Evolutionary conservation across 2,888 invertebrate genomes (phyloP), one percentile per base, ranked within the genome.

Genomic region (Philonicus albiceps): DNA sequence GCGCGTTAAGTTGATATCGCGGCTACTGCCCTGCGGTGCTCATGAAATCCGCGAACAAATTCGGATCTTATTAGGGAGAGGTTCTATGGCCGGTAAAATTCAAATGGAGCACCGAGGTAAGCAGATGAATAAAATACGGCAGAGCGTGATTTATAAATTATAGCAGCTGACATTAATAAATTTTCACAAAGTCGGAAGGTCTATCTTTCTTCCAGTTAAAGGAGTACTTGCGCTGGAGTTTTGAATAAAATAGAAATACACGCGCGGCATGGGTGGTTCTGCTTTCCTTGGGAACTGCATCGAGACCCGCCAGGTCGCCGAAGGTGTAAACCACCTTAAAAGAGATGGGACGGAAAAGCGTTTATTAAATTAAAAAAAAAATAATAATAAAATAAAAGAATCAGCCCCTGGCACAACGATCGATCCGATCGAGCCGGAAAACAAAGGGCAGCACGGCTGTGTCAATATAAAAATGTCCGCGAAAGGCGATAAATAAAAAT

Each of bases 81-180:
- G 74, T 74, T 74, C 74, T 74, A 37, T 31, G 31, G 22, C 27
- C 74, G 27, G 7, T n/a, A 8, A 37, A 34, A 73, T 73, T 5
- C 30, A 73, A 73, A 73, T 73, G 49, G 73, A 73, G 73, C 30
- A 73, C 73, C 73, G 31, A 73, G n/a, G 74, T 37, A 74, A 74
- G 74, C 34, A 74, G 74, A 74, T 74, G 74, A 74, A 74, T 74
- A 34, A 74, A 74, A 74, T 74, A 37, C 74, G 34, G 74, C 74
- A 64, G 74, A 74, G 31, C 74, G 74, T 74, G 74, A 31, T 74
- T 74, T 74, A 74, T 74, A 74, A 74, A 74, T 74, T 74, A 74
- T 37, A 30, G 34, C 27, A 34, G 31, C 37, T 74, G 74, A 74
- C 74, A 34, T 74, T 74, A 74, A 74, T 74, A 74, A 74, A 74